These are phyloP conservation scores for Mythimna loreyi DNA, from an alignment of 2,888 invertebrate genomes.

Conservation along the genomic window DNA sequence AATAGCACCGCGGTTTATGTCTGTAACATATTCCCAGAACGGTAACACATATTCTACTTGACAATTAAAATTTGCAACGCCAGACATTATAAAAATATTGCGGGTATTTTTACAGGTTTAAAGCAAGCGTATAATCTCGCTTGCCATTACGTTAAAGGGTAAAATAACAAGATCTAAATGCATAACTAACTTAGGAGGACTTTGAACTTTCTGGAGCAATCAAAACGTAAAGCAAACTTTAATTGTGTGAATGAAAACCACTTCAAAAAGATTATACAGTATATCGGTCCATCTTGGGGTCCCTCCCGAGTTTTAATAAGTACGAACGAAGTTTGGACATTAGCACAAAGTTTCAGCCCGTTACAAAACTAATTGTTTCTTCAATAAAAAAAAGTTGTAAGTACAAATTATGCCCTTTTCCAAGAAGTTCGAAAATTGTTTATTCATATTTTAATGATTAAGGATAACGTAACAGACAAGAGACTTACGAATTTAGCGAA, in stretches of 20 bases:
- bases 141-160: neutral
- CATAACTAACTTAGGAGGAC: constrained; percentile 1
- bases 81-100: neutral
- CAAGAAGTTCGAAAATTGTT: constrained; percentile 14
- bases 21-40: neutral
- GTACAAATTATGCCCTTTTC: constrained; percentile 2
- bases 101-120: neutral
- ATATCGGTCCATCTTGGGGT: constrained; percentile 14
- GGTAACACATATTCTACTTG: neutral
- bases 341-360: constrained; percentile 18
- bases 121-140: neutral
- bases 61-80: neutral
- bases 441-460: constrained; percentile 11
- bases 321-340: neutral
- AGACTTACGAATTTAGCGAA: constrained; percentile 81
- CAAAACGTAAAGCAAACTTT: constrained; percentile 31
- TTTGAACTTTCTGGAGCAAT: constrained; percentile 20
- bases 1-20: neutral
- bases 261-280: constrained; percentile 19
- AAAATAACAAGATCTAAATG: neutral
- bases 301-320: neutral
- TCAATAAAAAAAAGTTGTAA: constrained; percentile 14
- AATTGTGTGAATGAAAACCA: constrained; percentile 7
- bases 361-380: constrained; percentile 31
- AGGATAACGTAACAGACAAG: constrained; percentile 30